Evolutionary conservation across 2,113 vertebrate species (phyloP).

Genomic region (Delphinus delphis): DNA sequence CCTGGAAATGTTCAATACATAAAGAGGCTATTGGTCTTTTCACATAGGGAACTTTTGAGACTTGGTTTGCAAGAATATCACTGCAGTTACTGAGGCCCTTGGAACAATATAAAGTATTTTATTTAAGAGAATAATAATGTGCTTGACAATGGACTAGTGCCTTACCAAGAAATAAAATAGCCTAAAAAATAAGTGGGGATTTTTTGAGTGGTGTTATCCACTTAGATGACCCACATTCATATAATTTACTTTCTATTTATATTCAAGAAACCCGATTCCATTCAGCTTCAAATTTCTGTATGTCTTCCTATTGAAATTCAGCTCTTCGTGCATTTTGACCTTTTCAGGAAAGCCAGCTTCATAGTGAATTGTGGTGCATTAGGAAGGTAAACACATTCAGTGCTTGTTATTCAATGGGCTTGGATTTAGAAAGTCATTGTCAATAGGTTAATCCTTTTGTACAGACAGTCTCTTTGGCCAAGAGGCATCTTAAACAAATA

Average conservation of each 20-base stretch:
- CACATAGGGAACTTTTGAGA: background rate
- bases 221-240: conserved; percentile 25
- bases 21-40: background rate
- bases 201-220: background rate
- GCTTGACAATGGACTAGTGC: background rate
- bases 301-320: conserved; percentile 84
- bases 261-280: conserved; percentile 58
- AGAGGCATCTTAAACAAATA: conserved; percentile 85
- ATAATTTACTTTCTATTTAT: conserved; percentile 51
- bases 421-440: conserved; percentile 86
- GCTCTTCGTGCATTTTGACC: conserved; percentile 82
- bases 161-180: background rate
- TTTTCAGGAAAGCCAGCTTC: conserved; percentile 84
- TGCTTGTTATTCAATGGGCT: conserved; percentile 86
- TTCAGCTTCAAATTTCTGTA: conserved; percentile 60
- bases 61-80: background rate
- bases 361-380: conserved; percentile 86
- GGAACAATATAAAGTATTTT: background rate
- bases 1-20: background rate
- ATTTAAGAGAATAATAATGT: conserved; percentile 37
- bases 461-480: conserved; percentile 83
- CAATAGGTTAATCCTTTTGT: conserved; percentile 88
- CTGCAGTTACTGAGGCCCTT: background rate
- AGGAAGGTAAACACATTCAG: conserved; percentile 86
- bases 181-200: background rate